These are phyloP conservation scores for Achatina immaculata DNA, from an alignment of 1,140 invertebrate genomes.

Conservation along the genomic window DNA sequence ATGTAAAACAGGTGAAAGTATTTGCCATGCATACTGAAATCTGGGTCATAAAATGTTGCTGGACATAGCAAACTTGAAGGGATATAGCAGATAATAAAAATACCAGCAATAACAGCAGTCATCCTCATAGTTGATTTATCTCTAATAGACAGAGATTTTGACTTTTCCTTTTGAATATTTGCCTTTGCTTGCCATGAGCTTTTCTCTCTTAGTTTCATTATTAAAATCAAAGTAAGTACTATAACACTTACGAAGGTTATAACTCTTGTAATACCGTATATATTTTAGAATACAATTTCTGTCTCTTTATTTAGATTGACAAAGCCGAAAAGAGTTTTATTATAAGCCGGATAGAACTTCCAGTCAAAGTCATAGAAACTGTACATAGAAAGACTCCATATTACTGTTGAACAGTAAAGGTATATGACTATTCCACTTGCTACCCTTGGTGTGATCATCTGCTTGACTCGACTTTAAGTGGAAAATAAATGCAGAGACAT, in stretches of 20 bases:
- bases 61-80: not conserved
- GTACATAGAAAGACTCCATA: not conserved
- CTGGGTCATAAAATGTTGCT: not conserved
- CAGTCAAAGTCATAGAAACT: not conserved
- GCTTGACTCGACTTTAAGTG: not conserved
- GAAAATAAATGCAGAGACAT: not conserved
- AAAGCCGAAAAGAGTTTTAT: not conserved
- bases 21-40: not conserved
- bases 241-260: not conserved
- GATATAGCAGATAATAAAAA: not conserved
- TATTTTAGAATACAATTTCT: not conserved
- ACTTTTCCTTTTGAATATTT: not conserved
- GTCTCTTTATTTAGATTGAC: not conserved
- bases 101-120: not conserved
- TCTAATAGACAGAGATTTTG: not conserved
- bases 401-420: not conserved
- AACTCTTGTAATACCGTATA: not conserved
- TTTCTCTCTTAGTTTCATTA: not conserved
- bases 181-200: not conserved
- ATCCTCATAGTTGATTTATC: not conserved
- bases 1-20: not conserved
- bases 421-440: not conserved
- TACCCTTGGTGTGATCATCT: not conserved
- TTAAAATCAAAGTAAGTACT: not conserved
- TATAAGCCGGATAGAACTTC: constrained; percentile 8